Evolutionary conservation across 2,888 invertebrate species (phyloP).

Genomic region (Zeuzera pyrina): DNA sequence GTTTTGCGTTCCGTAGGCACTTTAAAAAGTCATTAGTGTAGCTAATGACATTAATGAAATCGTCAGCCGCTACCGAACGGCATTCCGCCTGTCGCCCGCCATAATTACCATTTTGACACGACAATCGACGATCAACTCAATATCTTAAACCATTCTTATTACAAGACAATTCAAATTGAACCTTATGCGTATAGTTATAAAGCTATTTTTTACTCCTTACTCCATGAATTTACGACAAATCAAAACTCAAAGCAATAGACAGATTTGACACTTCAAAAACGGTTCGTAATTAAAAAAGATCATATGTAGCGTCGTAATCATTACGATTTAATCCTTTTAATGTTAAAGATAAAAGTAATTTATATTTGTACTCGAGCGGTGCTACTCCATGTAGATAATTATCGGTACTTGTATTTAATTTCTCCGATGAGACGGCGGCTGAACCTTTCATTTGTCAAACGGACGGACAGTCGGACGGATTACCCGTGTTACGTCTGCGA

Average conservation of each 20-base stretch:
- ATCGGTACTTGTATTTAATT: slow-evolving; percentile 35
- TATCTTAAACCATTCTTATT: slow-evolving; percentile 10
- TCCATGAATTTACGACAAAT: slow-evolving; percentile 9
- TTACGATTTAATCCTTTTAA: slow-evolving; percentile 23
- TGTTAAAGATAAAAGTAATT: slow-evolving; percentile 21
- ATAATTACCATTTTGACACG: slow-evolving; percentile 38
- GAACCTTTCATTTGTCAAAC: slow-evolving; percentile 39
- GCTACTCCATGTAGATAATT: slow-evolving; percentile 29
- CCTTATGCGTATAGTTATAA: slow-evolving; percentile 5
- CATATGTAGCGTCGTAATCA: slow-evolving; percentile 10
- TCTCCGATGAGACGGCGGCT: slow-evolving; percentile 27
- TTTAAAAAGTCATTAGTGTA: slow-evolving; percentile 50
- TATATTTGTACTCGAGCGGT: slow-evolving; percentile 10
- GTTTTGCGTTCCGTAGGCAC: slow-evolving; percentile 21
- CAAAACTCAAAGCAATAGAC: slow-evolving; percentile 4
- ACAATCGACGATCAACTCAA: slow-evolving; percentile 26
- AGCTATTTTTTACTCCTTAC: background rate
- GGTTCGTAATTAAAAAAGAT: slow-evolving; percentile 9
- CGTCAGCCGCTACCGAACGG: slow-evolving; percentile 51
- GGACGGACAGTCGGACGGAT: slow-evolving; percentile 29
- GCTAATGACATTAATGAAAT: slow-evolving; percentile 59
- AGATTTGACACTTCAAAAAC: slow-evolving; percentile 13
- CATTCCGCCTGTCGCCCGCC: slow-evolving; percentile 41
- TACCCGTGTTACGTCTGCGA: slow-evolving; percentile 30
- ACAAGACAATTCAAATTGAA: slow-evolving; percentile 10